Evolutionary conservation across 1,140 invertebrate genomes (phyloP).

Genomic region (Diprion similis): DNA sequence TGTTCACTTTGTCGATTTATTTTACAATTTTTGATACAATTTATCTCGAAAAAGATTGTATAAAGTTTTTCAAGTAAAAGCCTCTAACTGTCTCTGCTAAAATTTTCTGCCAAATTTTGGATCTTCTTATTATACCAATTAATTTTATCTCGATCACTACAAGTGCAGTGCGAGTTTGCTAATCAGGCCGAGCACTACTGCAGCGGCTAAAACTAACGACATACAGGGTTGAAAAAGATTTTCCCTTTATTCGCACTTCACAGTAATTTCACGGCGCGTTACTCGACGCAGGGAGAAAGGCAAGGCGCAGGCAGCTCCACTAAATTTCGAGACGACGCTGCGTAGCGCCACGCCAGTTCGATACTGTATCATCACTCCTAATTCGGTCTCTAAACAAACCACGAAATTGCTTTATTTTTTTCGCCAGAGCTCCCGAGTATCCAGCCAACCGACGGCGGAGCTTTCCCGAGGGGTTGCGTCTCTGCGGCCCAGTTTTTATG

Average conservation of each 20-base stretch:
- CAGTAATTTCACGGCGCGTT: slow-evolving; percentile 64
- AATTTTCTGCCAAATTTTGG: too few species aligned
- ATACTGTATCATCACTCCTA: slow-evolving; percentile 31
- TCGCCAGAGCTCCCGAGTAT: neutral
- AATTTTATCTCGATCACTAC: too few species aligned
- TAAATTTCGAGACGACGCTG: slow-evolving; percentile 1
- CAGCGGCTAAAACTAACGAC: neutral
- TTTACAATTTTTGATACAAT: too few species aligned
- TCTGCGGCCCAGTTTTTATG: neutral
- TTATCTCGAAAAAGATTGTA: too few species aligned
- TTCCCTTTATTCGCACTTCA: slow-evolving; percentile 61
- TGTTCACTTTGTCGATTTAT: too few species aligned
- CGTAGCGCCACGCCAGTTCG: slow-evolving; percentile 15
- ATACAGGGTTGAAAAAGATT: slow-evolving; percentile 22
- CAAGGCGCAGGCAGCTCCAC: slow-evolving; percentile 42
- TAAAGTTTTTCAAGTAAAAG: too few species aligned
- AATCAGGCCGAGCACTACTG: too few species aligned
- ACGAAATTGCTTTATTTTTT: slow-evolving; percentile 61
- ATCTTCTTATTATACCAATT: too few species aligned
- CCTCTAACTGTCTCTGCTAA: too few species aligned
- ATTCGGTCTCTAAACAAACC: slow-evolving; percentile 57
- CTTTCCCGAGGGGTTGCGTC: slow-evolving; percentile 18
- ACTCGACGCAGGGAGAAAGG: slow-evolving; percentile 61
- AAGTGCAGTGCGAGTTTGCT: too few species aligned
- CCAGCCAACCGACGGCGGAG: neutral